Conservation (phyloP, 2,797 vertebrate species). For the Mallotus villosus region DNA sequence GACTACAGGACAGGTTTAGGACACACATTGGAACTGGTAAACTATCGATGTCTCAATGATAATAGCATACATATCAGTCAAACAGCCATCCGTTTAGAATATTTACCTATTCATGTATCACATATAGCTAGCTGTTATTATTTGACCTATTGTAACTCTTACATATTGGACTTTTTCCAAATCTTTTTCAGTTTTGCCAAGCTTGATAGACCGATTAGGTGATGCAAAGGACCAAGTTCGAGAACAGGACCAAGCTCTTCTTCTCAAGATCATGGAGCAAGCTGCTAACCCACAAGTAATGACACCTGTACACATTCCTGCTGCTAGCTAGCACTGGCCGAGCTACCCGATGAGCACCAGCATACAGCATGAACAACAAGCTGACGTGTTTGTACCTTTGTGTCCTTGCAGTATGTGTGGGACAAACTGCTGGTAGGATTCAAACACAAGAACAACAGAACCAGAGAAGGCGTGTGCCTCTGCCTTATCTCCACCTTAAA, state of each 20-base stretch:
- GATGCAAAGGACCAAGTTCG: conserved; percentile 93
- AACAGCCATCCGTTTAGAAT: not conserved
- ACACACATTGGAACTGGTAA: conserved; percentile 92
- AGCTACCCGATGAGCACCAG: too few species aligned
- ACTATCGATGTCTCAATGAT: conserved; percentile 3
- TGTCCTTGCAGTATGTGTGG: conserved; percentile 85
- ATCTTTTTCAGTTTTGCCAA: conserved; percentile 77
- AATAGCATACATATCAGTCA: not conserved
- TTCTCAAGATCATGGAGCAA: conserved; percentile 96
- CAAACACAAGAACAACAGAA: conserved; percentile 96
- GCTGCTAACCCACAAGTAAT: conserved; percentile 90
- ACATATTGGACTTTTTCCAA: not conserved
- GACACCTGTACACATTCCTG: not conserved
- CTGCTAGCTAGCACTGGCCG: too few species aligned
- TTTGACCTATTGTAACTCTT: not conserved
- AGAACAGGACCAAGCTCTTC: conserved; percentile 91
- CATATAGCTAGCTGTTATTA: not conserved
- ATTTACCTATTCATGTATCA: not conserved
- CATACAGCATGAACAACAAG: not conserved
- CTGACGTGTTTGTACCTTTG: not conserved
- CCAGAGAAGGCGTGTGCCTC: conserved; percentile 92
- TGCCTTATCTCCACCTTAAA: conserved; percentile 93
- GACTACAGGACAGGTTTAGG: conserved; percentile 91
- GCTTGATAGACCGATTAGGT: conserved; percentile 91
- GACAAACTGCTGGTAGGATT: conserved; percentile 94